Conservation (phyloP, 2,113 vertebrate species). For the Cheilinus undulatus region DNA sequence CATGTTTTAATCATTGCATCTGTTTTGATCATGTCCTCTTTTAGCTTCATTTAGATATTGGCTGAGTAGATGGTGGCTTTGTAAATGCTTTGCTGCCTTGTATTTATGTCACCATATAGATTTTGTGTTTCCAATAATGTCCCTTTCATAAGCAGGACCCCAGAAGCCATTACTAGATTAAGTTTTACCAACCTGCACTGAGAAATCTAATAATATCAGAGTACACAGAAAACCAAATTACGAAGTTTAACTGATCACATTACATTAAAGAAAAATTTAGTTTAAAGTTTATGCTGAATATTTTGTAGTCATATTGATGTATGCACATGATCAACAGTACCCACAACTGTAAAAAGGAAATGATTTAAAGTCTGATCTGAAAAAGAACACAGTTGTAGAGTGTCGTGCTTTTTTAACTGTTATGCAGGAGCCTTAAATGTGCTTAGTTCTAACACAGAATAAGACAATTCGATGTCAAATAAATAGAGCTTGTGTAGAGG, state of each 20-base stretch:
- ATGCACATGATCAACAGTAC: too few species aligned
- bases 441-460: too few species aligned
- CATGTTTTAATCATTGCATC: constrained; percentile 43
- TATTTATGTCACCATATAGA: constrained; percentile 17
- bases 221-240: constrained; percentile 20
- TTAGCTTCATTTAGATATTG: constrained; percentile 9
- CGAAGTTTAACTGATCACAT: too few species aligned
- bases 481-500: too few species aligned
- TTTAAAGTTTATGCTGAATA: constrained; percentile 21
- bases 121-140: constrained; percentile 11
- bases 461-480: too few species aligned
- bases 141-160: constrained; percentile 14
- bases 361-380: neutral
- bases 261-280: too few species aligned
- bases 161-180: constrained; percentile 38
- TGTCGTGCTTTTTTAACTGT: too few species aligned
- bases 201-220: constrained; percentile 27
- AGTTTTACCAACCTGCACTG: constrained; percentile 23
- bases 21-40: constrained; percentile 13
- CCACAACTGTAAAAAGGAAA: constrained; percentile 6
- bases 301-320: constrained; percentile 17
- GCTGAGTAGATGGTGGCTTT: constrained; percentile 16
- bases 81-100: neutral
- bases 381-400: neutral
- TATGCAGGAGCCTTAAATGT: too few species aligned